Percentiles rank a stretch among this genome's conserved stretches.
These are phyloP conservation scores for Ceuthmochares aereus DNA, from an alignment of 2,113 vertebrate species.

Conservation along the genomic window DNA sequence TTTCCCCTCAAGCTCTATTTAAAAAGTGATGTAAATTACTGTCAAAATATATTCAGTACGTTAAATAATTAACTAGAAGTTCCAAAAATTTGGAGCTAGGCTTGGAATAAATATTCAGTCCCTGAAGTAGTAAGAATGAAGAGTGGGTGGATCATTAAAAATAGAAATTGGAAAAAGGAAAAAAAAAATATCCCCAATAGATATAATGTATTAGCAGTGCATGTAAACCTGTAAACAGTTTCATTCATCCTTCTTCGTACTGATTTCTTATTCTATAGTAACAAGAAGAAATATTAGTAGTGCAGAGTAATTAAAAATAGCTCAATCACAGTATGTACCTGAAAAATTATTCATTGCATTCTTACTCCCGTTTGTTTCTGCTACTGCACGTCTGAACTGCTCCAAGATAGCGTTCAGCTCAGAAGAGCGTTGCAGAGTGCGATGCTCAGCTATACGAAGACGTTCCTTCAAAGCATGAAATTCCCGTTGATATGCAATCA, in stretches of 20 bases:
- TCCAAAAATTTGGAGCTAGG: background rate
- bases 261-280: background rate
- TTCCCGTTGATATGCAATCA: conserved; percentile 95
- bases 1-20: background rate
- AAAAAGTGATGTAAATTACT: background rate
- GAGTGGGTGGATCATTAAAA: background rate
- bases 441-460: conserved; percentile 93
- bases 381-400: conserved; percentile 90
- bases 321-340: conserved; percentile 72
- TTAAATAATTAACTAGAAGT: background rate
- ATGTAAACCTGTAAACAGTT: too few species aligned
- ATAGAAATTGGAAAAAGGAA: background rate
- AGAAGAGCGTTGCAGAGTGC: conserved; percentile 94
- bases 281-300: background rate
- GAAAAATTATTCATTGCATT: conserved; percentile 89
- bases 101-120: background rate
- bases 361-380: conserved; percentile 92
- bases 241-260: background rate
- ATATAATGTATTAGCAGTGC: too few species aligned
- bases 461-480: conserved; percentile 96
- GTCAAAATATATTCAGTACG: background rate
- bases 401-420: conserved; percentile 93
- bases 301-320: background rate
- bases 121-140: background rate
- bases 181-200: background rate